Base-by-base conservation (phyloP, 2,113 vertebrate genomes). In the Xiphophorus couchianus region DNA sequence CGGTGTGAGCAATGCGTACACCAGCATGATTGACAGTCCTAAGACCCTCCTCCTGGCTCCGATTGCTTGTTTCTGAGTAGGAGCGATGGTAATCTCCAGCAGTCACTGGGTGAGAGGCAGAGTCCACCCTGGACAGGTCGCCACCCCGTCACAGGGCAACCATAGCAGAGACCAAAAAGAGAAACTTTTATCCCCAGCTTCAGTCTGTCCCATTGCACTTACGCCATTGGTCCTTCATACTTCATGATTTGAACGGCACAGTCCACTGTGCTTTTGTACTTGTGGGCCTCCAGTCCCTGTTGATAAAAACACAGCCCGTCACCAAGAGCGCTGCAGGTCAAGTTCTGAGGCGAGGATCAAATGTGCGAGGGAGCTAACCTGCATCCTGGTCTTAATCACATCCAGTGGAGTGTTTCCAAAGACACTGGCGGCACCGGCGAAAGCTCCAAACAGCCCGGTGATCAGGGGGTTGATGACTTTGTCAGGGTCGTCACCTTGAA, bases 361-460 rank as follows among this genome's bases (percentile, higher is more conserved):
- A 67, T 6, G 0, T 5, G 29, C 11, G 27, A 4, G 10, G 30
- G 1, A 3, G 44, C 84, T 3, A 0, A 98, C 98, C 97, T 99
- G 97, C 97, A 99, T 97, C 74, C 98, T 95, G 76, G 98, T 99
- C 92, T 99, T 99, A 67, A 99, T 96, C 51, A 99, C 98, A 0
- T 99, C 98, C 78, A 99, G 87, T 0, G 98, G 98, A 0, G 98
- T 99, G 92, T 99, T 99, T 66, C 98, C 97, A 0, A 99, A 98
- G 76, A 99, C 97, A 2, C 97, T 99, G 0, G 95, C 96, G 7
- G 98, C 98, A 10, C 98, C 98, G 0, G 98, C 98, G 0, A 95
- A 1, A 4, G 96, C 97, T 65, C 98, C 98, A 27, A 99, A 98
- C 65, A 88, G 2, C 0, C 97, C 98, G 0, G 97, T 99, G 72